phyloP scores from a whole-genome alignment of 2,113 vertebrate genomes.

The Pseudorectes ferrugineus region DNA sequence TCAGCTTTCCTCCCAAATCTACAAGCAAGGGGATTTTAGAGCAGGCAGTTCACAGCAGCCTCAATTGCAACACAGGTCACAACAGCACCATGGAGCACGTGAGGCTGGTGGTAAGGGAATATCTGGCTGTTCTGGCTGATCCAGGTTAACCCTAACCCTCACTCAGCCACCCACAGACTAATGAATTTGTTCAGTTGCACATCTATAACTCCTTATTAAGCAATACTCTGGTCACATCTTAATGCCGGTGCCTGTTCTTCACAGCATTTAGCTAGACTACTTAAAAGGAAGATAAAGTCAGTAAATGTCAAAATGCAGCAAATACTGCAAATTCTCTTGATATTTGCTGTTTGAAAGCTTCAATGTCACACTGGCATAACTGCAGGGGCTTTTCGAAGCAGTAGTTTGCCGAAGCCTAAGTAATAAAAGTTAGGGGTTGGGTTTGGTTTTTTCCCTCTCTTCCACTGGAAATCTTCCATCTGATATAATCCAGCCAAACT shows the following conservation, averaged over 20 bases:
- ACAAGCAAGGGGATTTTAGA: background rate
- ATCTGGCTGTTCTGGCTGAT: background rate
- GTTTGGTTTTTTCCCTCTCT: background rate
- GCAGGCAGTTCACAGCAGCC: background rate
- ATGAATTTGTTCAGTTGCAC: background rate
- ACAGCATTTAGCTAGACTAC: background rate
- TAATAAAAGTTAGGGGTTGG: background rate
- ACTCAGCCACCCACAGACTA: background rate
- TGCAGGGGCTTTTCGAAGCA: background rate
- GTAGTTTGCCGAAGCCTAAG: background rate
- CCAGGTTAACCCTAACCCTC: background rate
- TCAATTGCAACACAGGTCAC: background rate
- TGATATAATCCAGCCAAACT: background rate
- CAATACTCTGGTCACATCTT: background rate
- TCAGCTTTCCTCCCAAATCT: background rate
- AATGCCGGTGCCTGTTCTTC: background rate
- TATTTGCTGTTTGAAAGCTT: background rate
- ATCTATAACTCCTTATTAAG: background rate
- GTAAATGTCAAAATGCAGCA: background rate
- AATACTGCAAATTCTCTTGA: background rate
- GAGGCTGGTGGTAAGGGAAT: background rate
- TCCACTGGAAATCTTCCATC: background rate
- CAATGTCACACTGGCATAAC: background rate
- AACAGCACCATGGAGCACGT: accelerated
- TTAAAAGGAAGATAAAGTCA: background rate